Evolutionary conservation across 2,797 vertebrate genomes (phyloP).

Genomic region (Clamator glandarius): DNA sequence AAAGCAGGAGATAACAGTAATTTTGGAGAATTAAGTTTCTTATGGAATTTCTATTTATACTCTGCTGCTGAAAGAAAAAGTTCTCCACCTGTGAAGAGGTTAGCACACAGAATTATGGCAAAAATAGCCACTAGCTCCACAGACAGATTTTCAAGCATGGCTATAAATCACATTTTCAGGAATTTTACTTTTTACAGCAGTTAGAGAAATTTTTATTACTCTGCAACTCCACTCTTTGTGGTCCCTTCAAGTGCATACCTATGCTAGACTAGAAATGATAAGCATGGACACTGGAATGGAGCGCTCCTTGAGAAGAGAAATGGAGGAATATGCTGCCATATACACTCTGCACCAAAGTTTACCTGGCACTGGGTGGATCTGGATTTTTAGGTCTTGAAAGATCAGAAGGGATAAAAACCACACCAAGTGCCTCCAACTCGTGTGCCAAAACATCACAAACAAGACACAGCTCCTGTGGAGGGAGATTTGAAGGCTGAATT

Average conservation of each 20-base stretch:
- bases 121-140: background rate
- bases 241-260: background rate
- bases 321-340: rapidly evolving
- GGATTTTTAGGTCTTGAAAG: background rate
- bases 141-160: background rate
- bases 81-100: background rate
- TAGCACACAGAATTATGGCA: background rate
- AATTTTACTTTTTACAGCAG: background rate
- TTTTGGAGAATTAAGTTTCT: background rate
- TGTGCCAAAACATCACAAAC: background rate
- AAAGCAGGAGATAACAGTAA: background rate
- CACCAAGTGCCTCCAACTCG: background rate
- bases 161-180: background rate
- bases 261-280: rapidly evolving
- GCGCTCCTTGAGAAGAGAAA: rapidly evolving
- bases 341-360: background rate
- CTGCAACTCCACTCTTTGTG: rapidly evolving
- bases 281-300: background rate
- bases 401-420: background rate
- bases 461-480: background rate
- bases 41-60: background rate
- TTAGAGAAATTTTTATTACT: background rate
- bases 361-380: background rate
- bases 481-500: background rate
- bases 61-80: background rate